Base-by-base conservation (phyloP, 2,113 vertebrate genomes). In the Oreocharis arfaki region DNA sequence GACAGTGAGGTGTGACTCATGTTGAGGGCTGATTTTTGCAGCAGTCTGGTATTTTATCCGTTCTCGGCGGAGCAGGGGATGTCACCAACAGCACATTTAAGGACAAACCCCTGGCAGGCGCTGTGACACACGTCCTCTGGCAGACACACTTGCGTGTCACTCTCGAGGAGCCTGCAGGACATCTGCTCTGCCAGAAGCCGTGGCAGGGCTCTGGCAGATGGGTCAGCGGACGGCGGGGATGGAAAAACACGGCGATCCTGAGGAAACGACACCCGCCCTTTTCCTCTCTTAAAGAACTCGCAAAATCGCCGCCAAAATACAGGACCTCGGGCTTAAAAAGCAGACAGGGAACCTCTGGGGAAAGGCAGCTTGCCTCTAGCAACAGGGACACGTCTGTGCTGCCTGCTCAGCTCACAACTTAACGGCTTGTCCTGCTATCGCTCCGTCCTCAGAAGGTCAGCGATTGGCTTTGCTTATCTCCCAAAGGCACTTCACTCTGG, bases 391-490 rank as follows among this genome's bases (percentile, higher is more conserved):
- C 2, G 2, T 84, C 73, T 69, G 49, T 18, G 56, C 53, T 96
- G 90, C 88, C 92, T 63, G 35, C 79, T 67, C 56, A 87, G 68
- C 85, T 96, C 90, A 89, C 90, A 93, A 84, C 76, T 83, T 50
- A 84, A 88, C 41, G 88, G 41, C 80, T 90, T 92, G 92, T 94
- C 69, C 92, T 95, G 90, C 92, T 93, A 94, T 96, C 46, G 0
- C 90, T 92, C 92, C 60, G 88, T 69, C 86, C 93, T 94, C 76
- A 53, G 86, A 75, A 94, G 96, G 96, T 97, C 96, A 97, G 95
- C 0, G 3, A 93, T 60, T 96, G 88, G 92, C 87, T 96, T 96
- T 96, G 44, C 92, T 97, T 96, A 96, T 97, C 95, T 0, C 69
- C 93, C 80, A 55, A 60, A 89, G 89, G 76, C 92, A 95, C 95